phyloP scores from a whole-genome alignment of 2,888 invertebrate species.

The Xanthorhoe designata region DNA sequence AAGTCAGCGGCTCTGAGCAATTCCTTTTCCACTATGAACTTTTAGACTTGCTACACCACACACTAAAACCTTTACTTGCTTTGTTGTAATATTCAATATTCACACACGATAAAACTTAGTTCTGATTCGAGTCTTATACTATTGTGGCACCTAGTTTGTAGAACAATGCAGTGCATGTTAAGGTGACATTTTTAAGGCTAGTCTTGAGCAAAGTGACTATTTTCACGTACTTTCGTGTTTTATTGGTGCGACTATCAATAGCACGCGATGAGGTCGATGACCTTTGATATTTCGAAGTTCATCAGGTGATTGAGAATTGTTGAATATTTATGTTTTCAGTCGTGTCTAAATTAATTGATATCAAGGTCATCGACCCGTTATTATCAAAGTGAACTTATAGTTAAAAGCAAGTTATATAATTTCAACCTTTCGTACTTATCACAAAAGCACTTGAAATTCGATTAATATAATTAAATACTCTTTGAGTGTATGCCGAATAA shows the following conservation, averaged over 20 bases:
- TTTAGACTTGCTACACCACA: background rate
- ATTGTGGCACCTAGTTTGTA: constrained; percentile 51
- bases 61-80: constrained; percentile 11
- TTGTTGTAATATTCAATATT: background rate
- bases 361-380: background rate
- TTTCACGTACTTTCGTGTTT: constrained; percentile 41
- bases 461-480: background rate
- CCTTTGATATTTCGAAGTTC: constrained; percentile 38
- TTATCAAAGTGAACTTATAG: background rate
- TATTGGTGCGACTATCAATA: constrained; percentile 30
- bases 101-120: constrained; percentile 7
- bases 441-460: background rate
- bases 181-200: constrained; percentile 48
- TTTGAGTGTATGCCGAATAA: background rate
- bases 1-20: no score
- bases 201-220: constrained; percentile 45
- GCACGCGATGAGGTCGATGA: constrained; percentile 43
- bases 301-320: constrained; percentile 34
- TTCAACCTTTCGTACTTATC: background rate
- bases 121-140: constrained; percentile 33
- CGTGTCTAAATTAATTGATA: background rate
- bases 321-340: constrained; percentile 19
- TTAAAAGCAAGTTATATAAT: background rate
- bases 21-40: no score
- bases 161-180: constrained; percentile 54